These are phyloP conservation scores for Oxyscelio sp. DNA, from an alignment of 2,888 invertebrate species.

Conservation along the genomic window DNA sequence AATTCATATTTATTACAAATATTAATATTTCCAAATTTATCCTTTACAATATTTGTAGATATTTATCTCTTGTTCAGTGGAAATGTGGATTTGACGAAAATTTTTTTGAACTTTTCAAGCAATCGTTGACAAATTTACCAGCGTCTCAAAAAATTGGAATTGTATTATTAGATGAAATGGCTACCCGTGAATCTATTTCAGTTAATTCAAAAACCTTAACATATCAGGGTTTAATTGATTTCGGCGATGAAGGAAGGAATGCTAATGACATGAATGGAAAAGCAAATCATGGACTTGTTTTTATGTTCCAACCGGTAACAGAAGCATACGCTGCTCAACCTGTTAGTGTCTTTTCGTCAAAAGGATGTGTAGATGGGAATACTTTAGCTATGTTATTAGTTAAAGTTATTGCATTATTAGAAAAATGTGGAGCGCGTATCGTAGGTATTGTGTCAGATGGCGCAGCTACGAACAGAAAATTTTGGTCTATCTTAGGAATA, in stretches of 20 bases:
- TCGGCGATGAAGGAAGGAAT: not conserved
- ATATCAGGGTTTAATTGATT: conserved; percentile 21
- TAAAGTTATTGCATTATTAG: not conserved
- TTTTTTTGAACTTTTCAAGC: conserved; percentile 4
- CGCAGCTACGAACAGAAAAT: no score
- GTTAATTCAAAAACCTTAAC: conserved; percentile 13
- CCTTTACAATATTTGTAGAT: no score
- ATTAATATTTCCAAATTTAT: not conserved
- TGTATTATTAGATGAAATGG: conserved; percentile 12
- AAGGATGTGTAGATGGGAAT: not conserved
- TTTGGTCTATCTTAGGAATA: no score
- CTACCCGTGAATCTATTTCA: conserved; percentile 3
- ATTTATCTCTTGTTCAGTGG: not conserved
- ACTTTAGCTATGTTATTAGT: no score
- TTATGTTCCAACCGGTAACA: conserved; percentile 15
- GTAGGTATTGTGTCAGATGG: no score
- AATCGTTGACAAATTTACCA: not conserved
- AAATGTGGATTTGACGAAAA: conserved; percentile 20
- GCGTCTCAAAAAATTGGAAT: not conserved
- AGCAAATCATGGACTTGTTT: conserved; percentile 18
- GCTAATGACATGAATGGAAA: not conserved
- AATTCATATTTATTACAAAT: not conserved
- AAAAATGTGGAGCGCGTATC: not conserved
- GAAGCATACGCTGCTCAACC: conserved; percentile 5
- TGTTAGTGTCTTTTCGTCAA: not conserved